phyloP scores from a whole-genome alignment of 2,113 vertebrate species.

The Panthera leo region DNA sequence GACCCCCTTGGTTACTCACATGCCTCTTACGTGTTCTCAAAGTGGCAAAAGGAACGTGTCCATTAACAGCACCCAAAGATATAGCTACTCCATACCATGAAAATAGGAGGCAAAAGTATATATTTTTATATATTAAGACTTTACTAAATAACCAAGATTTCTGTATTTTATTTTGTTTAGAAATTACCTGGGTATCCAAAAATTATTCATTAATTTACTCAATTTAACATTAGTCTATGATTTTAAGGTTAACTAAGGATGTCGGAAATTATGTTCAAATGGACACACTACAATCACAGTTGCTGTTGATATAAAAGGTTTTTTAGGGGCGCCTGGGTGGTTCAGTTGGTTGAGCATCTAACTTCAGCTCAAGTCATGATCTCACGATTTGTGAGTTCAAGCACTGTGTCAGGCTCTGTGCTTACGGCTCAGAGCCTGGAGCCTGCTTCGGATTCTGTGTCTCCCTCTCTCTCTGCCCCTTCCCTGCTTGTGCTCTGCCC shows the following conservation, averaged over 20 bases:
- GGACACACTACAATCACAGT: not conserved
- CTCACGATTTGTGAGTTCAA: too few species aligned
- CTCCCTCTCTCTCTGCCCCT: too few species aligned
- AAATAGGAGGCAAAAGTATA: not conserved
- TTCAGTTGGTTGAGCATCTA: too few species aligned
- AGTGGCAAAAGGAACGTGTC: not conserved
- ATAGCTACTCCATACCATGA: not conserved
- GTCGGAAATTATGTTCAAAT: not conserved
- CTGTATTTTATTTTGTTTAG: not conserved
- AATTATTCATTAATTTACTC: not conserved
- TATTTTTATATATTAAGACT: not conserved
- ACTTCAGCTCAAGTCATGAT: too few species aligned
- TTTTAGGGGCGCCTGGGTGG: not conserved
- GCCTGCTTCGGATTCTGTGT: too few species aligned
- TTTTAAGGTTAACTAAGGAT: slow-evolving; percentile 1
- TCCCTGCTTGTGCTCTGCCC: too few species aligned
- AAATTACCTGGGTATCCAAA: not conserved
- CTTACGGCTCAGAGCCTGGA: too few species aligned
- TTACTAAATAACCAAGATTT: not conserved
- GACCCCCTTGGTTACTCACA: not conserved
- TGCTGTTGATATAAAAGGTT: not conserved
- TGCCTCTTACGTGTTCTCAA: not conserved
- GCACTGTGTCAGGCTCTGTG: too few species aligned
- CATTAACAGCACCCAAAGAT: not conserved
- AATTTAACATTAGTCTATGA: not conserved